Base-by-base conservation (phyloP, 1,140 invertebrate species). In the Temnothorax curvispinosus region DNA sequence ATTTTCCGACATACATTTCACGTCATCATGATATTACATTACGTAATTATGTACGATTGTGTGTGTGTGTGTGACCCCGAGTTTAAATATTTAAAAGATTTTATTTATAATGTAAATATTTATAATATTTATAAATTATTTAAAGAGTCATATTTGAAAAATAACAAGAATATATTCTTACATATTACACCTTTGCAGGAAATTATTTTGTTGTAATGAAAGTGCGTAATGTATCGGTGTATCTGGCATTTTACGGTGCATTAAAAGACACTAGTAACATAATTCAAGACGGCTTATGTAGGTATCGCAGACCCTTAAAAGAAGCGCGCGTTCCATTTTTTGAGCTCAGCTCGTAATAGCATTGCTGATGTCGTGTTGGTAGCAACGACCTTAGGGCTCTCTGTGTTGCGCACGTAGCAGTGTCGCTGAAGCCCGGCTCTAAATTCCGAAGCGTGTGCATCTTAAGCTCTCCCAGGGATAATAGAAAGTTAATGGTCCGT, bases 401-500 rank as follows among this genome's bases (percentile, higher is more conserved):
- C 69, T 21, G 27, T 50, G 13, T 74, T 47, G 80, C 80, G 13
- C 69, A 62, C 69, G 80, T 84, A 62, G 80, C 69, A 60, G n/a
- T 74, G 69, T 84, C 80, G 54, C 32, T 5, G 21, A 74, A 69
- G 69, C 80, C n/a, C 18, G 80, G 44, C 54, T 84, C 69, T 84
- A 84, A 84, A 84, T 84, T 84, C 69, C 56, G 41, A 58, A 84
- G 44, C 69, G 80, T 84, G 80, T 84, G 80, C 80, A 84, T 84
- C 54, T 56, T 84, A 84, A 84, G 80, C 80, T 84, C 80, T 60
- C 56, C 56, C 27, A 32, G 56, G 71, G 80, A 84, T 84, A 84
- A 84, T 84, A 84, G 69, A 84, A 84, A 84, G 80, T 84, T 84
- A 84, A 84, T 84, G 80, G 69, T 75, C 54, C 80, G 80, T 84